Percentiles rank a stretch among this genome's conserved stretches.
These are phyloP conservation scores for Solea senegalensis DNA, from an alignment of 2,113 vertebrate species.

Conservation along the genomic window DNA sequence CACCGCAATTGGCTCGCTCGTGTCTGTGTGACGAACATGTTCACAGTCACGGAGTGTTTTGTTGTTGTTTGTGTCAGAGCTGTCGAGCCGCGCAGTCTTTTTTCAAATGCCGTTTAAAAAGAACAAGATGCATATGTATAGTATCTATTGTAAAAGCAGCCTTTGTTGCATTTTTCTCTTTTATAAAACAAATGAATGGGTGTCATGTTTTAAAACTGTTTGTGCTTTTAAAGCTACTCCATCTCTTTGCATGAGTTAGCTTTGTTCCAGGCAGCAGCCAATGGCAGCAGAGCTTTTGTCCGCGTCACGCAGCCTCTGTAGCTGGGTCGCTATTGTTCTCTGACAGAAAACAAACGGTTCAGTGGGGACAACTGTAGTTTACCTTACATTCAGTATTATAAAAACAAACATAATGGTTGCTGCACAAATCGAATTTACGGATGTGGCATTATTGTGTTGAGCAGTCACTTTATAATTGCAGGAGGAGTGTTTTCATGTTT, in stretches of 20 bases:
- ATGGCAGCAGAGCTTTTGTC: slow-evolving; percentile 44
- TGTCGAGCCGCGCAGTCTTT: background rate
- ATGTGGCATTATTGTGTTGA: background rate
- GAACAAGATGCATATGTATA: too few species aligned
- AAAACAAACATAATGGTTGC: background rate
- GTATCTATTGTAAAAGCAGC: too few species aligned
- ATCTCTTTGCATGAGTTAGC: slow-evolving; percentile 55
- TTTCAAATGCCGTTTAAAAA: too few species aligned
- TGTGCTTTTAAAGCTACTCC: slow-evolving; percentile 13
- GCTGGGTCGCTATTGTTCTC: slow-evolving; percentile 70
- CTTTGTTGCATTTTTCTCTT: background rate
- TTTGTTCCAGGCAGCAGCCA: slow-evolving; percentile 72
- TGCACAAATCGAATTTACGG: background rate
- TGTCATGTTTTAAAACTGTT: slow-evolving; percentile 1
- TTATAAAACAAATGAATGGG: background rate
- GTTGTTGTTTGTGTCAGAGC: slow-evolving; percentile 47
- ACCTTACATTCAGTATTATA: background rate
- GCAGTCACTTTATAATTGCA: background rate
- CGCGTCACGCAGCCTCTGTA: slow-evolving; percentile 50
- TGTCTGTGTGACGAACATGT: background rate
- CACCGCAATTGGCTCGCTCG: fast-evolving
- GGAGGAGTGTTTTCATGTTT: background rate
- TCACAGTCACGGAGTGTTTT: slow-evolving; percentile 32
- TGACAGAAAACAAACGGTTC: slow-evolving; percentile 59
- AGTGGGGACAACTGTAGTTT: slow-evolving; percentile 19